Percentiles rank a stretch among this genome's conserved stretches.
Evolutionary conservation across 1,140 invertebrate genomes (phyloP).

Genomic region (Rhyacophila brunnea): DNA sequence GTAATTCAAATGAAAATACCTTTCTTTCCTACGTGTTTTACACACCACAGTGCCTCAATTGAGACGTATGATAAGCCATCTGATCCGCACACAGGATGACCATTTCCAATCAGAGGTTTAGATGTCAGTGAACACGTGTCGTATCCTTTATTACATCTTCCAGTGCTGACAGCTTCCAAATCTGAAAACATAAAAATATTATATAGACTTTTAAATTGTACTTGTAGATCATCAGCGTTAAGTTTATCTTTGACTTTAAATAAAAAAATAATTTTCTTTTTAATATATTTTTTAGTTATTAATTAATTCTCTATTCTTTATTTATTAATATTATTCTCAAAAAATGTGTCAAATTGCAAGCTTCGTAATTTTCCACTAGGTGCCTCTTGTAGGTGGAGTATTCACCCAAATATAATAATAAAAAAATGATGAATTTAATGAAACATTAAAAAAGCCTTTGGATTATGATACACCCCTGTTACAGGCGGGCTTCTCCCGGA

Average conservation of each 20-base stretch:
- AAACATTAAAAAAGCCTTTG: too few species aligned
- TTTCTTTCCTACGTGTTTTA: conserved; percentile 26
- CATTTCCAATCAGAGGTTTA: conserved; percentile 30
- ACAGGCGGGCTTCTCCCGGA: too few species aligned
- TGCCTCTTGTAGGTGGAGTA: neutral
- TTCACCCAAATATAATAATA: neutral
- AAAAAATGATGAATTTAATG: neutral
- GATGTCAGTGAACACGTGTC: conserved; percentile 37
- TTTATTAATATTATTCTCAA: neutral
- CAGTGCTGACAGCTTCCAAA: conserved; percentile 36
- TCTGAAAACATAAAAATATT: conserved; percentile 34
- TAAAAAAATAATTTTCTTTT: too few species aligned
- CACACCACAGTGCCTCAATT: conserved; percentile 40
- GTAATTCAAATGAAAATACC: too few species aligned
- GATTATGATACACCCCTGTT: too few species aligned
- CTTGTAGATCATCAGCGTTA: neutral
- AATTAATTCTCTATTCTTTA: neutral
- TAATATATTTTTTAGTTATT: too few species aligned
- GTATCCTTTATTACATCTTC: conserved; percentile 34
- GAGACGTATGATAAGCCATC: conserved; percentile 37
- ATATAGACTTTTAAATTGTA: neutral
- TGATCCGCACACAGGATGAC: conserved; percentile 38
- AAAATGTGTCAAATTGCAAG: too few species aligned
- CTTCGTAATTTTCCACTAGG: too few species aligned
- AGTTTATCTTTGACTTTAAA: too few species aligned